These are phyloP conservation scores for Athalia circularis DNA, from an alignment of 2,888 invertebrate species.

Conservation along the genomic window DNA sequence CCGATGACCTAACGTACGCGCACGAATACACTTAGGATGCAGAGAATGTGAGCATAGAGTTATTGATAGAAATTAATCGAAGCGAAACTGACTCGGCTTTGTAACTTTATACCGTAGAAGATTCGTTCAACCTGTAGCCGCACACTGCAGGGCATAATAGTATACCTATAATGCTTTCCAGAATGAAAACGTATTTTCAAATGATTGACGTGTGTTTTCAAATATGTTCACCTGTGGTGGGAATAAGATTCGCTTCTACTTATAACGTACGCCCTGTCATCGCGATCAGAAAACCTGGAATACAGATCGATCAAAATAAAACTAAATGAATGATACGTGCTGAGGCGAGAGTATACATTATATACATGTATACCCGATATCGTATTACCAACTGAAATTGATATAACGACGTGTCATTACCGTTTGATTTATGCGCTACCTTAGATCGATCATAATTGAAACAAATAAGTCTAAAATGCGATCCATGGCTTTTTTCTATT, in stretches of 20 bases:
- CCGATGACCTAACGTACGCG: neutral
- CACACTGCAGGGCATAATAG: too few species aligned
- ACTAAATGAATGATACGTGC: constrained; percentile 34
- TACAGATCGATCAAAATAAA: constrained; percentile 42
- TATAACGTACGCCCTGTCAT: neutral
- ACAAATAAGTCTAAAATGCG: constrained; percentile 33
- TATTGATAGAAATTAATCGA: constrained; percentile 30
- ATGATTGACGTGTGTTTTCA: neutral
- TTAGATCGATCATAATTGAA: constrained; percentile 39
- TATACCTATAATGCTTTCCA: neutral
- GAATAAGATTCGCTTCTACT: too few species aligned
- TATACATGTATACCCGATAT: neutral
- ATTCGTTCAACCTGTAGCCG: neutral
- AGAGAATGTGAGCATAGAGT: constrained; percentile 2
- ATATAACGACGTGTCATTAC: constrained; percentile 32
- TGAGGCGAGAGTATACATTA: neutral
- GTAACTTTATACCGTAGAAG: neutral
- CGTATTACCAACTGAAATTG: constrained; percentile 20
- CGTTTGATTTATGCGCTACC: constrained; percentile 39
- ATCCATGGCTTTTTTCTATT: constrained; percentile 1
- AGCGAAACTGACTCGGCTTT: constrained; percentile 4
- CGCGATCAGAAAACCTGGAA: constrained; percentile 11
- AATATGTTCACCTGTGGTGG: too few species aligned
- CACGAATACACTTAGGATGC: too few species aligned
- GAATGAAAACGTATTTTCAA: neutral